A percentile compares a stretch with the other conserved stretches of the same genome.
Evolutionary conservation across 2,797 vertebrate species (phyloP).

Genomic region (Australoheros facetus): DNA sequence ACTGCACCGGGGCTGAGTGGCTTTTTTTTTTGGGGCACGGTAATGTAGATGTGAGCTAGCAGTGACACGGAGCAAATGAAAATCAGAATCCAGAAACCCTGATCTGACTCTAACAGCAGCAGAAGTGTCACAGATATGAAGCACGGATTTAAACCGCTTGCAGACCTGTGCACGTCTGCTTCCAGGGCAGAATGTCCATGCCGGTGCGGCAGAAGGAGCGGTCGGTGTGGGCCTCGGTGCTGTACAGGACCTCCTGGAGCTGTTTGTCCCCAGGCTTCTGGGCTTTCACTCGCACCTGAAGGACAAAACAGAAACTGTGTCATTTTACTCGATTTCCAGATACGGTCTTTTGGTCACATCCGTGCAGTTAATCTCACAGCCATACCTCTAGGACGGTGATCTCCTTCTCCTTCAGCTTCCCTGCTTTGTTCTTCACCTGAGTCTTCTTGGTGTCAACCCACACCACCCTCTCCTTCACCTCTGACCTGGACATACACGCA

Average conservation of each 20-base stretch:
- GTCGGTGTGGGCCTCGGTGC: slow-evolving; percentile 83
- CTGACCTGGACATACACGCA: slow-evolving; percentile 67
- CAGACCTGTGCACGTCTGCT: slow-evolving; percentile 62
- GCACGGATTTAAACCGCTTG: not conserved
- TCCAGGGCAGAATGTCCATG: slow-evolving; percentile 80
- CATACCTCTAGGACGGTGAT: slow-evolving; percentile 76
- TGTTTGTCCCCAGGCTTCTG: slow-evolving; percentile 77
- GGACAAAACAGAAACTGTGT: not conserved
- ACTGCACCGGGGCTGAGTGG: not conserved
- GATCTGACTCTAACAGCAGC: not conserved
- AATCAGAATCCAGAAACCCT: not conserved
- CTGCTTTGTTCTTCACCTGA: slow-evolving; percentile 77
- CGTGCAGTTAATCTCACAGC: too few species aligned
- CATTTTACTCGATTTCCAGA: not conserved
- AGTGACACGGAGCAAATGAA: not conserved
- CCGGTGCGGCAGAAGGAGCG: slow-evolving; percentile 80
- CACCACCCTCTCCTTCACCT: slow-evolving; percentile 82
- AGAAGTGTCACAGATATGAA: not conserved
- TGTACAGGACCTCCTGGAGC: slow-evolving; percentile 81
- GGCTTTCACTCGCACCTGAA: slow-evolving; percentile 80
- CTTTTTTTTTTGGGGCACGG: not conserved
- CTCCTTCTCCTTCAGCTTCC: slow-evolving; percentile 83
- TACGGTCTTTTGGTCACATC: not conserved
- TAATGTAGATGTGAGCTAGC: not conserved
- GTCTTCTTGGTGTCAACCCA: slow-evolving; percentile 83